Evolutionary conservation across 2,113 vertebrate species (phyloP), one percentile per base, ranked within the genome.

Genomic region (Ursus arctos): DNA sequence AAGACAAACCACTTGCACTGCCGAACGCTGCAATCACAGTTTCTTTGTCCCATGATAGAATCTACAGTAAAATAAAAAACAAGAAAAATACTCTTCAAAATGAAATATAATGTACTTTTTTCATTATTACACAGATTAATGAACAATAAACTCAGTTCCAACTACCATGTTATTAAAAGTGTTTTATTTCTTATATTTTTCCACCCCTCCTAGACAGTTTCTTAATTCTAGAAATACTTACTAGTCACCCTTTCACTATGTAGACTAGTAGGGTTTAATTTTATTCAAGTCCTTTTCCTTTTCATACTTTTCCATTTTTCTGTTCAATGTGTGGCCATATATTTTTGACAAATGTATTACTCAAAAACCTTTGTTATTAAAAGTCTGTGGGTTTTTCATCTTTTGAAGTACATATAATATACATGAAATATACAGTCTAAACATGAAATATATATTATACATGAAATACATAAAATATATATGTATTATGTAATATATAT

Each of bases 1-100:
- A 99, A 99, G 89, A 99, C 97, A 98, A 99, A 99, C 99, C 99
- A 99, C 97, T 99, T 98, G 85, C 94, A 99, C 86, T 98, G 98
- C 51, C 98, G 86, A 21, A 97, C 95, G 67, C 94, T 97, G 97
- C 98, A 99, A 63, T 98, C 98, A 92, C 99, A 99, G 82, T 84
- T 98, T 63, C 96, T 92, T 26, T 96, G 94, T 71, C 97, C 97
- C 80, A 71, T 88, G 14, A 95, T 57, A 94, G 98, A 97, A 90
- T 63, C 94, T 28, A 92, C 90, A 98, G 98, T 98, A 93, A 91
- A 97, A 90, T 80, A 8, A 92, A 55, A 90, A 96, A 88, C 43
- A 90, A 90, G 74, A 59, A 31, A 63, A 79, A 65, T 14, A 33
- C 4, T 59, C 53, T 94, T 97, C 65, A 98, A 80, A 91, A 90